Evolutionary conservation across 2,113 vertebrate species (phyloP).

Genomic region (Myxocyprinus asiaticus): DNA sequence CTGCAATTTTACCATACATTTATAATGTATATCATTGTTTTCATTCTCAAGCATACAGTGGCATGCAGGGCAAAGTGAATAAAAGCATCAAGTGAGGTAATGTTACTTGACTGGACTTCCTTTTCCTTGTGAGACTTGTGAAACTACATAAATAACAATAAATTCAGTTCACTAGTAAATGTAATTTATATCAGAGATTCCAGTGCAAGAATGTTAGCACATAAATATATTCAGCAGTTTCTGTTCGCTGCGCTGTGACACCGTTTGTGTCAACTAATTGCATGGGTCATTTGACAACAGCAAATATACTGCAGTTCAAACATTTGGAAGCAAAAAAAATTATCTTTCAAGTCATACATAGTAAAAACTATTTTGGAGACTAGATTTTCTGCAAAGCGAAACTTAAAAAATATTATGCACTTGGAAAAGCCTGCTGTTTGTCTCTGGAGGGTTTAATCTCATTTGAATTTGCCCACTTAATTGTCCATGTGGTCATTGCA

Average conservation of each 20-base stretch:
- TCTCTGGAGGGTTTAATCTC: neutral
- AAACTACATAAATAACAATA: constrained; percentile 14
- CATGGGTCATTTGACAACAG: constrained; percentile 11
- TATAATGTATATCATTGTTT: neutral
- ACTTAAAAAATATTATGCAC: too few species aligned
- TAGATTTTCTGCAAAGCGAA: neutral
- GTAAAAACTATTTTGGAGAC: neutral
- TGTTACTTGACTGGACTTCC: neutral
- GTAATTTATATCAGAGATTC: constrained; percentile 3
- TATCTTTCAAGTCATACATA: neutral
- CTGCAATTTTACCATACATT: too few species aligned
- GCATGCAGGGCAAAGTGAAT: neutral
- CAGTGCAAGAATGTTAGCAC: neutral
- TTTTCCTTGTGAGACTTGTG: neutral
- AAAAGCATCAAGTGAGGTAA: neutral
- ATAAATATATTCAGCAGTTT: constrained; percentile 20
- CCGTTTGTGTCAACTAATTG: constrained; percentile 9
- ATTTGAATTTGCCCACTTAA: constrained; percentile 13
- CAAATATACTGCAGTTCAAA: neutral
- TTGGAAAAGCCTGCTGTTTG: neutral
- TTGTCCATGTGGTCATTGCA: constrained; percentile 6
- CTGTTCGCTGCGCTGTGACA: constrained; percentile 5
- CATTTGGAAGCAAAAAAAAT: neutral
- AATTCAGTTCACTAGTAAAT: neutral
- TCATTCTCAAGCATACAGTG: neutral